Evolutionary conservation across 2,113 vertebrate genomes (phyloP).

Genomic region (Hypanus sabinus): DNA sequence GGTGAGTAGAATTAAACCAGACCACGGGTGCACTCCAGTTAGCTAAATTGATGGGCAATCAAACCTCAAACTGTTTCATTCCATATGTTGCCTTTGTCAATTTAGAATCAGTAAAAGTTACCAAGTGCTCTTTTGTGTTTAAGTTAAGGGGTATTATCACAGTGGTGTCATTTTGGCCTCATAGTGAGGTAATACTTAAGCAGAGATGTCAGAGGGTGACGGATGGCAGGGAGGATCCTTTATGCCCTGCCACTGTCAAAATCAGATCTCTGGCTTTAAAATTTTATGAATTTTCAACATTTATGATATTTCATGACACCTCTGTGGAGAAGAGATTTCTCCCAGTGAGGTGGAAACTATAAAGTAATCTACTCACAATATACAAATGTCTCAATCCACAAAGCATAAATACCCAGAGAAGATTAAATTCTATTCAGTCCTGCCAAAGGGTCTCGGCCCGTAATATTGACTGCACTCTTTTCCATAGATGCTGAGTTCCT

Average conservation of each 20-base stretch:
- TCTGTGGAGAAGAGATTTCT: background rate
- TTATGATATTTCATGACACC: background rate
- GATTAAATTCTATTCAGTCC: background rate
- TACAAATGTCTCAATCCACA: background rate
- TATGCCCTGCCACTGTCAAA: background rate
- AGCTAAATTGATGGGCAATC: background rate
- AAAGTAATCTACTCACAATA: background rate
- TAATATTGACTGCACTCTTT: no score
- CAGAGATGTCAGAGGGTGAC: background rate
- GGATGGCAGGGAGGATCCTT: background rate
- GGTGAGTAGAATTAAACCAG: background rate
- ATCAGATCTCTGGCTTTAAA: background rate
- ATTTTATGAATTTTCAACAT: background rate
- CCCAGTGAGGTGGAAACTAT: background rate
- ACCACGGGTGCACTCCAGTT: background rate
- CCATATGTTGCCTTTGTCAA: background rate
- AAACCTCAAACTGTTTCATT: background rate
- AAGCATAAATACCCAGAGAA: background rate
- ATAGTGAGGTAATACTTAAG: background rate
- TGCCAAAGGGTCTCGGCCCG: no score
- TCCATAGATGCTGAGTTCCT: no score
- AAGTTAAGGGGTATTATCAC: background rate
- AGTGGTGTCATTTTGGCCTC: background rate
- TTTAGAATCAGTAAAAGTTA: background rate
- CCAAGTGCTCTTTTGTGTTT: background rate